Conservation (phyloP, 2,113 vertebrate genomes). For the Donacobius atricapilla region DNA sequence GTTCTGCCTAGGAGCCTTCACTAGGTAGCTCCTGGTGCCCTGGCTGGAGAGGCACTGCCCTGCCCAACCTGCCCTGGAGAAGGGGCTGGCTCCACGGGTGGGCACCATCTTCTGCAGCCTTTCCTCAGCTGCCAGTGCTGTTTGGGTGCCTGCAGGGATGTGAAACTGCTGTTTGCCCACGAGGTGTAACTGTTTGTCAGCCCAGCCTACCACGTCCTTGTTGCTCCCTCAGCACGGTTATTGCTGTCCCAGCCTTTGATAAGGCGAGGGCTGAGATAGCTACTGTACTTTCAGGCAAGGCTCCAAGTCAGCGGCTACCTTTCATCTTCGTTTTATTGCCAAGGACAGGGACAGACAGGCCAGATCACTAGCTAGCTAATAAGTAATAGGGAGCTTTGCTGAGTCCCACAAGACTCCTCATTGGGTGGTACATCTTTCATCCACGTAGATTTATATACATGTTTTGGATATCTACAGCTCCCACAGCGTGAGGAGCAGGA, state of each 20-base stretch:
- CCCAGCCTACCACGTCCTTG: slow-evolving; percentile 74
- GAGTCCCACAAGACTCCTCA: slow-evolving; percentile 70
- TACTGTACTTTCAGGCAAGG: slow-evolving; percentile 85
- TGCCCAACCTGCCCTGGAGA: neutral
- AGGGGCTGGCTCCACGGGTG: neutral
- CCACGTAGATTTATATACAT: neutral
- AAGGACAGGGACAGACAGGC: slow-evolving; percentile 81
- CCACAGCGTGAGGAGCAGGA: neutral
- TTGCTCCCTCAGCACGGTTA: slow-evolving; percentile 81
- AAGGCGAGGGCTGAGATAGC: slow-evolving; percentile 87
- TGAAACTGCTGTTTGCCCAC: slow-evolving; percentile 44
- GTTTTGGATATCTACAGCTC: neutral
- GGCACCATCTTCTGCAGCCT: neutral
- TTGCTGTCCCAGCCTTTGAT: slow-evolving; percentile 81
- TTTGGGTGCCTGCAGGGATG: neutral
- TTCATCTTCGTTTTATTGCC: slow-evolving; percentile 88
- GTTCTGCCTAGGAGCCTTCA: neutral
- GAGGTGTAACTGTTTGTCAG: slow-evolving; percentile 60
- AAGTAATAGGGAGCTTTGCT: slow-evolving; percentile 85
- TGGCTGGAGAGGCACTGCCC: neutral
- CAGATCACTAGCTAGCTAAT: slow-evolving; percentile 82
- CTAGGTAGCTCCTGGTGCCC: neutral
- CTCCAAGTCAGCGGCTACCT: slow-evolving; percentile 85
- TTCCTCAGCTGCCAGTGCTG: neutral
- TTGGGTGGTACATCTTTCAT: slow-evolving; percentile 36